Percentiles rank a stretch among this genome's conserved stretches.
These are phyloP conservation scores for Lepidiolamprologus cunningtoni DNA, from an alignment of 2,113 vertebrate genomes.

Conservation along the genomic window DNA sequence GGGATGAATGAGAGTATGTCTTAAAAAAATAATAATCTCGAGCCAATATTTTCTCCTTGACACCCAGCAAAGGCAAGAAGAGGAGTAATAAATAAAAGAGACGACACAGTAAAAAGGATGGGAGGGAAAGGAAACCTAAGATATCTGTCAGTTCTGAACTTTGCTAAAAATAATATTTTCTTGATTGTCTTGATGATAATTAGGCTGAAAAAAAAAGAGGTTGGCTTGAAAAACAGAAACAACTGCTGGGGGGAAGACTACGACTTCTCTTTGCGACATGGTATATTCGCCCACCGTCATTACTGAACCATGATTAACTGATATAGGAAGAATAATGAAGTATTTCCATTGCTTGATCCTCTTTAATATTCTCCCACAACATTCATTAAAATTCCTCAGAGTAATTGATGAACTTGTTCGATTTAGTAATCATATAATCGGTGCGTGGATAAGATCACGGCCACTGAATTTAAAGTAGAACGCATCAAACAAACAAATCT, in stretches of 20 bases:
- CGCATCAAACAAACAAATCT: constrained; percentile 30
- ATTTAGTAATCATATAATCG: constrained; percentile 41
- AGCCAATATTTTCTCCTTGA: not conserved
- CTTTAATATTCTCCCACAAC: constrained; percentile 1
- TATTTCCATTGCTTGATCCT: not conserved
- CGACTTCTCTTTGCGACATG: not conserved
- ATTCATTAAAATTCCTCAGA: constrained; percentile 42
- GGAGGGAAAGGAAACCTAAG: not conserved
- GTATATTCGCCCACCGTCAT: not conserved
- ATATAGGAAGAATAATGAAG: not conserved
- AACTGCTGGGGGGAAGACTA: not conserved
- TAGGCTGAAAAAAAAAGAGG: not conserved
- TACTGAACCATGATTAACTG: constrained; percentile 19
- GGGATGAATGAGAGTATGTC: not conserved
- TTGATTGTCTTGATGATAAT: not conserved
- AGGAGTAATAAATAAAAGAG: not conserved
- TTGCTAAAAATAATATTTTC: not conserved
- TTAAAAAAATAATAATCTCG: not conserved
- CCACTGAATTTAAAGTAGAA: constrained; percentile 30
- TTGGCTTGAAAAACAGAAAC: not conserved
- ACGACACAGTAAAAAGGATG: not conserved
- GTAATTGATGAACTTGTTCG: constrained; percentile 45
- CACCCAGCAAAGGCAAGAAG: not conserved
- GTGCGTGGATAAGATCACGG: not conserved
- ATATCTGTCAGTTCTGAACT: not conserved